phyloP scores from a whole-genome alignment of 2,797 vertebrate species.

The Scolopax rusticola region DNA sequence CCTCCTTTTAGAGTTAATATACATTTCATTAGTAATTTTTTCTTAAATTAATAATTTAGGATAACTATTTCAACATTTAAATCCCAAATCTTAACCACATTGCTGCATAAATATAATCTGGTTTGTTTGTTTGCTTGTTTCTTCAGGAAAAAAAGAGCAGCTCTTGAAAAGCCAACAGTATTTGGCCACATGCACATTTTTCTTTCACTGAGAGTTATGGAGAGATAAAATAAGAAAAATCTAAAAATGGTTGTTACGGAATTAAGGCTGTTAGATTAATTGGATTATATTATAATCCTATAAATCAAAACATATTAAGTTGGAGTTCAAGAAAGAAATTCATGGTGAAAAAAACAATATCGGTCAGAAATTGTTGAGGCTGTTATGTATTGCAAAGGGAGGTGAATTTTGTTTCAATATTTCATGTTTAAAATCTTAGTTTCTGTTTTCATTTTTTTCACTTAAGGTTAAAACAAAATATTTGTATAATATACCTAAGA shows the following conservation, averaged over 20 bases:
- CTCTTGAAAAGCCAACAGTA: neutral
- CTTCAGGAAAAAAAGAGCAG: neutral
- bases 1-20: neutral
- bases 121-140: neutral
- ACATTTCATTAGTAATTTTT: neutral
- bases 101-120: neutral
- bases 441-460: neutral
- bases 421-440: neutral
- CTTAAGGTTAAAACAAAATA: neutral
- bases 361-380: neutral
- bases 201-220: neutral
- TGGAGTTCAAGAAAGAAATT: neutral
- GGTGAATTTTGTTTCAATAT: neutral
- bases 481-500: neutral
- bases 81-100: neutral
- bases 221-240: neutral
- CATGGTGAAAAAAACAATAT: neutral
- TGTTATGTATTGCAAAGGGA: neutral
- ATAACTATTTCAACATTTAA: neutral
- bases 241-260: neutral
- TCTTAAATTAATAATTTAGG: neutral
- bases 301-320: neutral
- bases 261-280: neutral
- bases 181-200: neutral
- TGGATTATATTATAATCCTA: neutral